phyloP scores from a whole-genome alignment of 2,113 vertebrate genomes.

The Poeciliopsis turrubarensis region DNA sequence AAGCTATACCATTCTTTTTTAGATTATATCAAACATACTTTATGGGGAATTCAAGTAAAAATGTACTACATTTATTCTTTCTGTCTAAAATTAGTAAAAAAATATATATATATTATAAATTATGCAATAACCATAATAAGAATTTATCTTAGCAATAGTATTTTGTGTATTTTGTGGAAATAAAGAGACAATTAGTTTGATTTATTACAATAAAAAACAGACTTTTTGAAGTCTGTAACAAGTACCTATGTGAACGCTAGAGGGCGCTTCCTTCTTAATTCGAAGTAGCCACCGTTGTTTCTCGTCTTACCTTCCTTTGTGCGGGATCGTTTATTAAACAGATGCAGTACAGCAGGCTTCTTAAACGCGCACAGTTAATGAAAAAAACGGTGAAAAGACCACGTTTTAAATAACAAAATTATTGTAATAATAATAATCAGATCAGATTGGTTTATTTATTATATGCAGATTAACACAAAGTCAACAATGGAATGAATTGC shows the following conservation, averaged over 20 bases:
- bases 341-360: neutral
- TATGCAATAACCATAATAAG: neutral
- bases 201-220: neutral
- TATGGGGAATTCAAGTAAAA: neutral
- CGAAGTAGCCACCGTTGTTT: neutral
- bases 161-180: neutral
- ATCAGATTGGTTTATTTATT: too few species aligned
- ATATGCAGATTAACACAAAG: too few species aligned
- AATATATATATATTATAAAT: neutral
- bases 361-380: neutral
- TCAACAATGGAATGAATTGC: too few species aligned
- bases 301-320: neutral
- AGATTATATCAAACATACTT: neutral
- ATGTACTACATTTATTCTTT: neutral
- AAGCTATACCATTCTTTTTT: neutral
- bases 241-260: slow-evolving; percentile 17
- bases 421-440: too few species aligned
- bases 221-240: neutral
- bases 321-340: slow-evolving; percentile 34
- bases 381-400: neutral
- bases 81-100: neutral
- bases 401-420: too few species aligned
- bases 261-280: slow-evolving; percentile 11
- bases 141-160: neutral
- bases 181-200: neutral